A percentile compares a stretch with the other conserved stretches of the same genome.
phyloP scores from a whole-genome alignment of 2,888 invertebrate species.

The Tipula vernalis region DNA sequence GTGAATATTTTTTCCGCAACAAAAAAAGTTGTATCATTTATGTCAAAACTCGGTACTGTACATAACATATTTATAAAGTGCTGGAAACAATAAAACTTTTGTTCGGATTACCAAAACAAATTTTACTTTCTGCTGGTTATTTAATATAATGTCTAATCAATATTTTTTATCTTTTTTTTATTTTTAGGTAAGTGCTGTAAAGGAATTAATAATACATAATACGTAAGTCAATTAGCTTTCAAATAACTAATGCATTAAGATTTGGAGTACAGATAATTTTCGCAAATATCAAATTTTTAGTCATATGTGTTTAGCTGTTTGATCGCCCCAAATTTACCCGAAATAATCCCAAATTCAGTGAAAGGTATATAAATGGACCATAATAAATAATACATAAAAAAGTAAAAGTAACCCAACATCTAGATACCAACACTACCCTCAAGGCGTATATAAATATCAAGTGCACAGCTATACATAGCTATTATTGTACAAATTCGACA shows the following conservation, averaged over 20 bases:
- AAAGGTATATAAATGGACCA: neutral
- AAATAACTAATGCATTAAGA: neutral
- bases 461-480: neutral
- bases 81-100: neutral
- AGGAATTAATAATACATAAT: neutral
- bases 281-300: neutral
- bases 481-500: neutral
- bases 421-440: neutral
- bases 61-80: too few relatives aligned
- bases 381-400: neutral
- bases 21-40: too few relatives aligned
- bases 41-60: too few relatives aligned
- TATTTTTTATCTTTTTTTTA: neutral
- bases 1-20: too few relatives aligned
- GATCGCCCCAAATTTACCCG: neutral
- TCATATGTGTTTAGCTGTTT: neutral
- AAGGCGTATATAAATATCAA: neutral
- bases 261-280: neutral
- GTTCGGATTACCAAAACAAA: neutral
- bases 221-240: neutral
- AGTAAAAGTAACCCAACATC: neutral
- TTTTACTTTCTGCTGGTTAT: neutral
- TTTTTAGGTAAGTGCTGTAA: neutral
- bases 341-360: neutral
- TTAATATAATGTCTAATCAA: neutral